Evolutionary conservation across 2,888 invertebrate species (phyloP).

Genomic region (Halictus ligatus): DNA sequence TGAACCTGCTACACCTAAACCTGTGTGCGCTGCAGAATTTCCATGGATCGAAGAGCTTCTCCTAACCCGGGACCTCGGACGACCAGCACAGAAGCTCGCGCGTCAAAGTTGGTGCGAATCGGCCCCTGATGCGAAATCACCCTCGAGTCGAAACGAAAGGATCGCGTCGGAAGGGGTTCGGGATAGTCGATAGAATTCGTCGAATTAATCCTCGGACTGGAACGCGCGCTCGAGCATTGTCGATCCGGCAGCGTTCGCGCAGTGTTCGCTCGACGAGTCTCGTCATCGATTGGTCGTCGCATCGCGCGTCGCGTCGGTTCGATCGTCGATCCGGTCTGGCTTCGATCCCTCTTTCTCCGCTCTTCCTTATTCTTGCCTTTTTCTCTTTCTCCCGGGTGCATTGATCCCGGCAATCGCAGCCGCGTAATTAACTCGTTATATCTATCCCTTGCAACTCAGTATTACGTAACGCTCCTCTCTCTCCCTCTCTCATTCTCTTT

Average conservation of each 20-base stretch:
- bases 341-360: constrained; percentile 24
- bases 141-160: constrained; percentile 6
- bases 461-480: constrained; percentile 66
- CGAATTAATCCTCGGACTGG: constrained; percentile 39
- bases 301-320: constrained; percentile 45
- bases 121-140: constrained; percentile 8
- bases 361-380: constrained; percentile 50
- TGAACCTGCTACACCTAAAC: constrained; percentile 19
- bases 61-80: neutral
- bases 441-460: constrained; percentile 67
- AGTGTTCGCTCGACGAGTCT: constrained; percentile 36
- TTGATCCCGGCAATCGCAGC: constrained; percentile 73
- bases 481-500: constrained; percentile 38
- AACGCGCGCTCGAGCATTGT: neutral
- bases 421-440: constrained; percentile 78
- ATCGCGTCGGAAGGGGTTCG: neutral
- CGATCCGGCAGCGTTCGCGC: constrained; percentile 14
- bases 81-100: neutral
- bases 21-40: neutral
- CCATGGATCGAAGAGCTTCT: neutral
- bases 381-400: constrained; percentile 67
- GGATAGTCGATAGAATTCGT: constrained; percentile 12
- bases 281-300: constrained; percentile 46
- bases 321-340: constrained; percentile 55
- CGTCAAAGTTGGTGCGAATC: constrained; percentile 28